Percentiles rank a stretch among this genome's conserved stretches.
phyloP scores from a whole-genome alignment of 2,888 invertebrate species.

The Mimachlamys varia region DNA sequence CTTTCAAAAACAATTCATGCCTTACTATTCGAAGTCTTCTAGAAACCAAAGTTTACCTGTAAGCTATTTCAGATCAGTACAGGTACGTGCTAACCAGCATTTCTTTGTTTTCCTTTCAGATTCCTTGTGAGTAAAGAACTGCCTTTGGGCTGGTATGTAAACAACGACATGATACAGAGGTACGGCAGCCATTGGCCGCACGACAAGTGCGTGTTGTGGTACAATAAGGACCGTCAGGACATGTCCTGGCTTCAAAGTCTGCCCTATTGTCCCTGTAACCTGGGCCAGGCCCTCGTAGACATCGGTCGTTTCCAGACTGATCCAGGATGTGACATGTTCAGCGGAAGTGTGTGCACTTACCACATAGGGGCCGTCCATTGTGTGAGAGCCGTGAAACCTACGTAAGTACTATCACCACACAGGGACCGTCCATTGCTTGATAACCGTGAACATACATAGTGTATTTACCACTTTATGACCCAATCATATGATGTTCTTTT shows the following conservation, averaged over 20 bases:
- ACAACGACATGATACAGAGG: conserved; percentile 56
- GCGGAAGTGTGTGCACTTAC: conserved; percentile 84
- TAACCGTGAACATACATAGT: too few species aligned
- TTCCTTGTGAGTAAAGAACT: conserved; percentile 63
- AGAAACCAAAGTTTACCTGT: too few species aligned
- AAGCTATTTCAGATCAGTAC: too few species aligned
- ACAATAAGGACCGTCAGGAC: conserved; percentile 93
- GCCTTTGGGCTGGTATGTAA: conserved; percentile 75
- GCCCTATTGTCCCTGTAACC: conserved; percentile 89
- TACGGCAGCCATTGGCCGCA: conserved; percentile 92
- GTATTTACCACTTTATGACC: too few species aligned
- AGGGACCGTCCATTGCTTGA: too few species aligned
- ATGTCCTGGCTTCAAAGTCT: conserved; percentile 86
- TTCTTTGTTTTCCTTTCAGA: conserved; percentile 53
- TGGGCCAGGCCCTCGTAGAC: conserved; percentile 94
- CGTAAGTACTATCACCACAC: conserved; percentile 81
- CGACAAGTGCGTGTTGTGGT: conserved; percentile 94
- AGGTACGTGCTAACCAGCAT: too few species aligned
- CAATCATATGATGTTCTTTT: too few species aligned
- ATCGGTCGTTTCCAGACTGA: conserved; percentile 94
- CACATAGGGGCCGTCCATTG: conserved; percentile 96
- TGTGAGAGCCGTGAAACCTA: conserved; percentile 94
- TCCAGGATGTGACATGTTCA: conserved; percentile 83
- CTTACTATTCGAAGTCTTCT: too few species aligned
- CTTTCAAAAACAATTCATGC: too few species aligned